Conservation (phyloP, 1,140 invertebrate species). For the Ooceraea biroi region DNA sequence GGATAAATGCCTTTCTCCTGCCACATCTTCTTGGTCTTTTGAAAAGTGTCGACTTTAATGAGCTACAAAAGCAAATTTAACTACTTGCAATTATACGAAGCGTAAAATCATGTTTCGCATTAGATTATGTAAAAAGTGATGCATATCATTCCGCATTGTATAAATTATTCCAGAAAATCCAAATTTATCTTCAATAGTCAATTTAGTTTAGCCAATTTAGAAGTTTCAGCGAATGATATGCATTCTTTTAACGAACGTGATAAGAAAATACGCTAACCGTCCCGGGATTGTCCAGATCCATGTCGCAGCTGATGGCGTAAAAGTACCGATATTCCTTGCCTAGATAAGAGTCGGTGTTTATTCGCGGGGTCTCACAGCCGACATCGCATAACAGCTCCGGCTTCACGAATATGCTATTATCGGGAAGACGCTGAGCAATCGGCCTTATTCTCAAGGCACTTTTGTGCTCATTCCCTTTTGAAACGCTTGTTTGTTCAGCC, state of each 20-base stretch:
- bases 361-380: slow-evolving; percentile 94
- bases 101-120: neutral
- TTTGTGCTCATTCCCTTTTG: neutral
- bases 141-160: no score
- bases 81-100: neutral
- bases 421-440: slow-evolving; percentile 85
- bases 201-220: no score
- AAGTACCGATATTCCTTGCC: slow-evolving; percentile 93
- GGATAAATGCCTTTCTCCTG: slow-evolving; percentile 91
- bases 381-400: slow-evolving; percentile 91
- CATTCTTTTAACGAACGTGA: neutral
- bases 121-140: neutral
- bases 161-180: no score
- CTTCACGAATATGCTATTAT: slow-evolving; percentile 87
- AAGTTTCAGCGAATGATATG: no score
- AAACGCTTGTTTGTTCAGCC: neutral
- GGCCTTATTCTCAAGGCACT: slow-evolving; percentile 83
- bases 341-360: slow-evolving; percentile 90
- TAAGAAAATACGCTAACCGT: slow-evolving; percentile 86
- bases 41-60: slow-evolving; percentile 92
- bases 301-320: slow-evolving; percentile 95
- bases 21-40: slow-evolving; percentile 90
- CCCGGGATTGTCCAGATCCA: slow-evolving; percentile 93
- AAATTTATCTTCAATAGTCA: no score
- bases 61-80: slow-evolving; percentile 85